phyloP scores from a whole-genome alignment of 2,888 invertebrate species.

The Xylocampa areola region DNA sequence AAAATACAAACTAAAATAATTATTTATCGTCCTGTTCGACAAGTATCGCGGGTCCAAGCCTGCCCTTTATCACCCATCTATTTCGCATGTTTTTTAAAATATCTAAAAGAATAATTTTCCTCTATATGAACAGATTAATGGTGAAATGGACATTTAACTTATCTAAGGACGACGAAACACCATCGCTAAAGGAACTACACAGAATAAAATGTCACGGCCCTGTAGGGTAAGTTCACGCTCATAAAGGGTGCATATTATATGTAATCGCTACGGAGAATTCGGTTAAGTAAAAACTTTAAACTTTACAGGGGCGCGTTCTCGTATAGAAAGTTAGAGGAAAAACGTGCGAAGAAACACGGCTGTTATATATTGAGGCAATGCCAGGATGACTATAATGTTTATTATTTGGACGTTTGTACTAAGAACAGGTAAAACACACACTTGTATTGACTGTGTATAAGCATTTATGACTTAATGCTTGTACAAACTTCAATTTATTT shows the following conservation, averaged over 20 bases:
- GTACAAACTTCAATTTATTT: too few relatives aligned
- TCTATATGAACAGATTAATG: slow-evolving; percentile 89
- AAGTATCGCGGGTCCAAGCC: too few relatives aligned
- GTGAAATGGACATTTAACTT: slow-evolving; percentile 97
- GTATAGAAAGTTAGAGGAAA: slow-evolving; percentile 95
- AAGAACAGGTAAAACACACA: slow-evolving; percentile 90
- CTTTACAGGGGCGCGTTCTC: slow-evolving; percentile 94
- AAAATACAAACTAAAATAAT: too few relatives aligned
- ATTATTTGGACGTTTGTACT: slow-evolving; percentile 94
- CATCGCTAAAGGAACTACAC: slow-evolving; percentile 93
- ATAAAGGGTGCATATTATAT: slow-evolving; percentile 47
- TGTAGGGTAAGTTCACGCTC: slow-evolving; percentile 91
- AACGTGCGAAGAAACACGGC: slow-evolving; percentile 93
- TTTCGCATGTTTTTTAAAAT: not conserved
- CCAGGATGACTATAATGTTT: slow-evolving; percentile 94
- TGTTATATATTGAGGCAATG: slow-evolving; percentile 95
- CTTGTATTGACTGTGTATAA: too few relatives aligned
- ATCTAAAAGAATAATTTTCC: not conserved
- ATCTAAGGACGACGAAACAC: slow-evolving; percentile 95
- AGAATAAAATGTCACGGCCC: slow-evolving; percentile 96
- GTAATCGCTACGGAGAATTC: slow-evolving; percentile 39
- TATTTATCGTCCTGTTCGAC: too few relatives aligned
- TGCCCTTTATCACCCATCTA: too few relatives aligned
- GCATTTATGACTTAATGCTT: not conserved
- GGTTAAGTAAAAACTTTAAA: slow-evolving; percentile 27